Percentiles rank a stretch among this genome's conserved stretches.
Conservation (phyloP, 2,888 invertebrate genomes). For the Marasmarcha lunaedactyla region DNA sequence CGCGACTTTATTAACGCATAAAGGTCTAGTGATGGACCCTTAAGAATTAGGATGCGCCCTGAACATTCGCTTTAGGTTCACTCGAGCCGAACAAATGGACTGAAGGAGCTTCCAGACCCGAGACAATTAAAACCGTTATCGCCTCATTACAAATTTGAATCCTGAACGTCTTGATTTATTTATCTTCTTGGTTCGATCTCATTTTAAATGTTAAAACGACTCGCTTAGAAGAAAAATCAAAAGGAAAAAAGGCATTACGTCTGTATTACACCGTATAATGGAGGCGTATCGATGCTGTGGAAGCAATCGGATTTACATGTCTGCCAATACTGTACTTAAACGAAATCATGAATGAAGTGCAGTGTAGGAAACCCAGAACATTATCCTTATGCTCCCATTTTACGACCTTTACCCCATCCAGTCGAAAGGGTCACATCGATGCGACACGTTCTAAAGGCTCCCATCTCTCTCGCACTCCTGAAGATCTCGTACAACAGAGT, state of each 20-base stretch:
- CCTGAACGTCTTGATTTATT: neutral
- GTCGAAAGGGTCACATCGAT: conserved; percentile 62
- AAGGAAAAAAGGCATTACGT: conserved; percentile 27
- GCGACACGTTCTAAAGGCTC: conserved; percentile 54
- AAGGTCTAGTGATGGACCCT: conserved; percentile 68
- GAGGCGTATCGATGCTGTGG: conserved; percentile 49
- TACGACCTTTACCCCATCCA: conserved; percentile 70
- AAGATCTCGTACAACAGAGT: conserved; percentile 45
- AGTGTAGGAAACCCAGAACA: conserved; percentile 68
- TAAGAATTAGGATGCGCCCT: conserved; percentile 68
- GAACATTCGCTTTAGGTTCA: conserved; percentile 39
- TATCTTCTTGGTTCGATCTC: neutral
- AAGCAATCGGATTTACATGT: conserved; percentile 68
- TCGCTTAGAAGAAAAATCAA: neutral
- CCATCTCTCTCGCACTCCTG: conserved; percentile 41
- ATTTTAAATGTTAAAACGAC: no score
- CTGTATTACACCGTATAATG: conserved; percentile 56
- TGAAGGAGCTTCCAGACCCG: conserved; percentile 50
- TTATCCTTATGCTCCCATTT: conserved; percentile 71
- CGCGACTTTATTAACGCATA: conserved; percentile 71
- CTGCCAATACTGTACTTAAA: conserved; percentile 61
- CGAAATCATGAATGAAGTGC: conserved; percentile 70
- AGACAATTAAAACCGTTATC: conserved; percentile 54
- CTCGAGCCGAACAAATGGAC: conserved; percentile 62
- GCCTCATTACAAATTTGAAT: conserved; percentile 19